Evolutionary conservation across 2,113 vertebrate species (phyloP), one percentile per base, ranked within the genome.

Genomic region (Grallaria varia): DNA sequence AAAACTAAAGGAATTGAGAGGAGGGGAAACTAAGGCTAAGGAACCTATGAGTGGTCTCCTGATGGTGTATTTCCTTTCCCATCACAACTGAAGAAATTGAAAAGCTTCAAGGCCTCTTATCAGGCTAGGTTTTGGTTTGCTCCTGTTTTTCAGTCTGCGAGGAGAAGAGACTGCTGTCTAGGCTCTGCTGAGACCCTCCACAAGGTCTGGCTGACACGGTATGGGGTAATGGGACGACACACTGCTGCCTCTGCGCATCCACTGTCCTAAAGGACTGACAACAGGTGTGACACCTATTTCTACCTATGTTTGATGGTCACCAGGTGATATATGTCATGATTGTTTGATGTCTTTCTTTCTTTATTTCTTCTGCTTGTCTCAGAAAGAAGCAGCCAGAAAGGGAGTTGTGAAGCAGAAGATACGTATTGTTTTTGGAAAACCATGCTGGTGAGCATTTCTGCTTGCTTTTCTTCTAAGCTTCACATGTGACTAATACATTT

Each of bases 401-500:
- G 5, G 9, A 62, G 1, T 12, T 66, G 12, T 30, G 20, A 56
- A 63, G 11, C 24, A 76, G 25, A 62, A 72, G 20, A 21, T 8
- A 28, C 2, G 1, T 7, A 12, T 2, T 63, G 19, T 4, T 44
- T 64, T 62, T 73, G 40, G 25, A 80, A 73, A 92, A 8, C 39
- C 63, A 13, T 55, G 33, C 17, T 56, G 24, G 16, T 42, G 37
- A 5, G 5, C 2, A 0, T 25, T 69, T 76, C 33, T 47, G 15
- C 9, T 55, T 78, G 9, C 53, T 87, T 44, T 8, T 4, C 39
- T 89, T 52, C 28, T 39, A 62, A 73, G 27, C 20, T 66, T 47
- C 30, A 80, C 0, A 0, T 24, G 9, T 52, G 28, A 71, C 35
- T 60, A 63, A 44, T 21, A 64, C 0, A 0, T 4, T n/a, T 69